phyloP scores from a whole-genome alignment of 2,113 vertebrate species.

The Podiceps cristatus region DNA sequence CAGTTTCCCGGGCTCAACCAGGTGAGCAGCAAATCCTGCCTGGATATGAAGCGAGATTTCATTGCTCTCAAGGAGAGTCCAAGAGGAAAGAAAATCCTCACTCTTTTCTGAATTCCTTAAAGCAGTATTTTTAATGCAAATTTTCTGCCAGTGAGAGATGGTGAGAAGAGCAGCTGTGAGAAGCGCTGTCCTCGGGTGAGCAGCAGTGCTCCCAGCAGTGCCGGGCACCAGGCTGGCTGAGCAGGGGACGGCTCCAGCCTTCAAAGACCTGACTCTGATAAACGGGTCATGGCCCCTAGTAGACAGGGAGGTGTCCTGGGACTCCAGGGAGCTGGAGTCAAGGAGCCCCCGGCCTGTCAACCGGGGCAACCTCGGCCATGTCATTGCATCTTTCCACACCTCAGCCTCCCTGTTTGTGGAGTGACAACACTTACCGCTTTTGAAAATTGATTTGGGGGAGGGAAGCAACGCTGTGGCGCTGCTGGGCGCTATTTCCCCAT shows the following conservation, averaged over 20 bases:
- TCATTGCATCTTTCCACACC: background rate
- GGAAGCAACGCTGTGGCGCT: background rate
- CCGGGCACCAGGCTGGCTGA: background rate
- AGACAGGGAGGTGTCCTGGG: background rate
- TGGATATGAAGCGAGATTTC: background rate
- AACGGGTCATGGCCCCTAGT: fast-evolving
- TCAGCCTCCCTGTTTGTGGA: background rate
- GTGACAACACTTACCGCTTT: background rate
- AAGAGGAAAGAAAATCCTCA: background rate
- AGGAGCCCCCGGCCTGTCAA: background rate
- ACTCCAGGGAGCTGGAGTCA: background rate
- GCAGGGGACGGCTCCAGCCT: background rate
- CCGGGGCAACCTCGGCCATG: fast-evolving
- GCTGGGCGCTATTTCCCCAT: fast-evolving
- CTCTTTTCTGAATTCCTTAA: background rate
- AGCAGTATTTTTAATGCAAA: background rate
- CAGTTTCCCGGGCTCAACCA: background rate
- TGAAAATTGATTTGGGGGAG: background rate
- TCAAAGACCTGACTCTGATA: background rate
- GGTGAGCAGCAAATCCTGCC: background rate
- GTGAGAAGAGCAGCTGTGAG: background rate
- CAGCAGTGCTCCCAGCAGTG: background rate
- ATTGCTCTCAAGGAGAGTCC: background rate
- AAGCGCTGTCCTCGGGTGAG: background rate
- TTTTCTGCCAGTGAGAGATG: background rate